A percentile compares a stretch with the other conserved stretches of the same genome.
These are phyloP conservation scores for Phrynocephalus versicolor DNA, from an alignment of 2,113 vertebrate genomes.

Conservation along the genomic window DNA sequence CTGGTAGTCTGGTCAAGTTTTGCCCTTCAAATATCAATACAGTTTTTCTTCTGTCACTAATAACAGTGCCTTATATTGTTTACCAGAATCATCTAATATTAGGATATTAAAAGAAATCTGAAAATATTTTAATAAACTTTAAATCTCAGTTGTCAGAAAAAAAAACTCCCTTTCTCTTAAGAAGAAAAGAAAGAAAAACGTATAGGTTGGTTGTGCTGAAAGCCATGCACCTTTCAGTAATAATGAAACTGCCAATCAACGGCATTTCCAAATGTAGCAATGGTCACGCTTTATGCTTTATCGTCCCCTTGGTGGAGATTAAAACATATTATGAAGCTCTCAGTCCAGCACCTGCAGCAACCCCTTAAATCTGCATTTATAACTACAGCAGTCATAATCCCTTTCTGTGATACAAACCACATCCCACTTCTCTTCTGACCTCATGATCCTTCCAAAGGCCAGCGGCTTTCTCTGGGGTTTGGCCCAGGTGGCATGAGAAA, in stretches of 20 bases:
- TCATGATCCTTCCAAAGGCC: constrained; percentile 50
- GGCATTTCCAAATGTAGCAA: constrained; percentile 70
- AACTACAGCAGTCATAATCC: neutral
- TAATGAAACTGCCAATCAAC: constrained; percentile 85
- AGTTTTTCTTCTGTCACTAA: constrained; percentile 72
- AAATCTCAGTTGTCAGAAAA: constrained; percentile 84
- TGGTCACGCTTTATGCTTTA: constrained; percentile 75
- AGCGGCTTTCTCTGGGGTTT: neutral
- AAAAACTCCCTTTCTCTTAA: constrained; percentile 72
- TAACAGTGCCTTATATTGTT: constrained; percentile 81
- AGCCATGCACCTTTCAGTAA: constrained; percentile 78
- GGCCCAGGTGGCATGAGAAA: neutral
- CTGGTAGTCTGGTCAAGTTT: constrained; percentile 60
- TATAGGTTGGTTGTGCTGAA: constrained; percentile 79
- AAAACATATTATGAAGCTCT: constrained; percentile 73
- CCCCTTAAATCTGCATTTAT: constrained; percentile 5
- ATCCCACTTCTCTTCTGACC: constrained; percentile 21
- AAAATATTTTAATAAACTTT: constrained; percentile 86
- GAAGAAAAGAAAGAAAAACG: constrained; percentile 62
- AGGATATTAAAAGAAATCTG: constrained; percentile 85
- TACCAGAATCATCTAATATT: constrained; percentile 85
- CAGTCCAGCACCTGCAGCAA: constrained; percentile 38
- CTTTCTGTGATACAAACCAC: neutral
- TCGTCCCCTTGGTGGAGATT: constrained; percentile 75
- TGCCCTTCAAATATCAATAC: constrained; percentile 66